Evolutionary conservation across 2,888 invertebrate species (phyloP), one percentile per base, ranked within the genome.

Genomic region (Nomada fucata): DNA sequence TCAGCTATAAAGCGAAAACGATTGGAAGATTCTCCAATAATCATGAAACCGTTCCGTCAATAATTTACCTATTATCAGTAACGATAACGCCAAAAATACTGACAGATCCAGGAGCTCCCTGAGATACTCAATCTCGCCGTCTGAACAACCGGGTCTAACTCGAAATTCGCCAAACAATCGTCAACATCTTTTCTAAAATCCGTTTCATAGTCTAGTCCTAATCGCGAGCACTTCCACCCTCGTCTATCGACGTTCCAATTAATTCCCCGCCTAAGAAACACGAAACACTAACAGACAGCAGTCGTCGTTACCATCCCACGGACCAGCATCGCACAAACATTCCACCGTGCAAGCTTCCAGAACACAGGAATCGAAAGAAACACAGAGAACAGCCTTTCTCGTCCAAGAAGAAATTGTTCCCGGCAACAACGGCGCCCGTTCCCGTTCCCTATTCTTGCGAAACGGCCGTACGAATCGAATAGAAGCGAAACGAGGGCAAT

Each of bases 401-500:
- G 60, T 4, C 18, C 23, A 23, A 3, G 20, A 70, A 68, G 71
- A 69, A 67, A 67, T 65, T 23, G 53, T 55, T 72, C 69, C 71
- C 29, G 36, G 79, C 79, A 74, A 75, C 15, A 70, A 50, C 47
- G 52, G 23, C 7, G 7, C 50, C 11, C 4, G 11, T 53, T 59
- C 50, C 65, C 59, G 52, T 42, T 57, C n/a, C 61, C 50, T 53
- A 47, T 65, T 70, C 72, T 59, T 73, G 65, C 70, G 60, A 77
- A 79, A 76, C 71, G 50, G 72, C 69, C 74, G 63, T 61, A 57
- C 52, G 72, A 79, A 80, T 74, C 73, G 81, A 83, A 60, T 82
- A 47, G 78, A 89, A 85, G 88, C 88, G 88, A 91, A 91, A 91
- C 89, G 91, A 89, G 89, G 85, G 89, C 89, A 91, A 89, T 91